Percentiles rank a stretch among this genome's conserved stretches.
These are phyloP conservation scores for Isoperla grammatica DNA, from an alignment of 2,888 invertebrate species.

Conservation along the genomic window DNA sequence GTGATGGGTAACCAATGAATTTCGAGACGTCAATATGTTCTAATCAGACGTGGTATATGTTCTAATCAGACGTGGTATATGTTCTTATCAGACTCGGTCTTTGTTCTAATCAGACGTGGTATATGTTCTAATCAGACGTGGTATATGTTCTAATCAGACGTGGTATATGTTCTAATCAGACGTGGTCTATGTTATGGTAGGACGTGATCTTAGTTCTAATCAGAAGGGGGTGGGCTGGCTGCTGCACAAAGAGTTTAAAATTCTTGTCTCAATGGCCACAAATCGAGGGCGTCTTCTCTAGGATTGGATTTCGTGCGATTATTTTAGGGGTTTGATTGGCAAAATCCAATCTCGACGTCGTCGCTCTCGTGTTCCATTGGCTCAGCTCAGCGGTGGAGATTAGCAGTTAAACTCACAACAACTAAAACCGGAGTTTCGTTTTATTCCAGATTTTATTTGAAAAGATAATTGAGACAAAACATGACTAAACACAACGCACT, in stretches of 20 bases:
- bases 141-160: no score
- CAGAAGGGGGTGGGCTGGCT: not conserved
- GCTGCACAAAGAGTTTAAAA: not conserved
- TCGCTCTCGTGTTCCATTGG: not conserved
- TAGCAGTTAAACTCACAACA: not conserved
- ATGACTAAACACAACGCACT: no score
- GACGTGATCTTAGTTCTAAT: not conserved
- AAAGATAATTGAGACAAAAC: no score
- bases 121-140: no score
- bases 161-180: no score
- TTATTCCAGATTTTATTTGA: not conserved
- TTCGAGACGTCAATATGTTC: no score
- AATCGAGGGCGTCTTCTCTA: not conserved
- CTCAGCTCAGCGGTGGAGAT: not conserved
- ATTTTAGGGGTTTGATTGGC: conserved; percentile 6
- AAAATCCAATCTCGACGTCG: conserved; percentile 6
- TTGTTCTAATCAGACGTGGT: no score
- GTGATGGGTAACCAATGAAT: no score
- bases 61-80: no score
- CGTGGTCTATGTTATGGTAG: no score
- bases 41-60: no score
- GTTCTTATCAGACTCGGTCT: no score
- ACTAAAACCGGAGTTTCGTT: not conserved
- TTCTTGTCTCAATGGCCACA: not conserved
- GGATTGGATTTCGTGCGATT: conserved; percentile 2